A percentile compares a stretch with the other conserved stretches of the same genome.
Evolutionary conservation across 2,797 vertebrate genomes (phyloP).

Genomic region (Neoniphon sammara): DNA sequence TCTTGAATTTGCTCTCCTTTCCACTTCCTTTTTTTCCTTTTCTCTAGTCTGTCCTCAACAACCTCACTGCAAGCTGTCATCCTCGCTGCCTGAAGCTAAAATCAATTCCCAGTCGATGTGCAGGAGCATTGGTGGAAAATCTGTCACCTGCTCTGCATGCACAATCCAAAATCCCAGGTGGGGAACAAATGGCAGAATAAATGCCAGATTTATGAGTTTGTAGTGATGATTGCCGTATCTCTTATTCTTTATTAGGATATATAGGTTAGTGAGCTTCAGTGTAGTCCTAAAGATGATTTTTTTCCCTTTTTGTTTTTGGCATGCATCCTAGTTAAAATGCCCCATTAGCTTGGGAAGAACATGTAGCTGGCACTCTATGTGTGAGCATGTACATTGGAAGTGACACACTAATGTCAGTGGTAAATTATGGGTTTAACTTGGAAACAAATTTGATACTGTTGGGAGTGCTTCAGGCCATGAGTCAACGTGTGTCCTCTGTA

Average conservation of each 20-base stretch:
- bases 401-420: not conserved
- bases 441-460: conserved; percentile 17
- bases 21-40: not conserved
- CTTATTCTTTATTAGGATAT: conserved; percentile 13
- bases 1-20: conserved; percentile 21
- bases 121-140: conserved; percentile 47
- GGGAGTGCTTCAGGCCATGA: not conserved
- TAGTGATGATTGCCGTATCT: conserved; percentile 25
- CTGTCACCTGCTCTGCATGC: conserved; percentile 63
- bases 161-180: conserved; percentile 38
- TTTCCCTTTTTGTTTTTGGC: conserved; percentile 26
- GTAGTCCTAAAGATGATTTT: not conserved
- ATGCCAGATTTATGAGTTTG: conserved; percentile 6
- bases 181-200: conserved; percentile 30
- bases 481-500: not conserved
- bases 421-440: conserved; percentile 3
- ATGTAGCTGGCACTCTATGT: not conserved
- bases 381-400: not conserved
- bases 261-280: conserved; percentile 8
- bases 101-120: conserved; percentile 58
- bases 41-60: conserved; percentile 43
- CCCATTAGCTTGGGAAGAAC: conserved; percentile 9
- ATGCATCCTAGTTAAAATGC: conserved; percentile 19
- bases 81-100: conserved; percentile 55
- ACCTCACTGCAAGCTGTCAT: conserved; percentile 50